Conservation (phyloP, 2,888 invertebrate species). For the Sphecodes monilicornis region DNA sequence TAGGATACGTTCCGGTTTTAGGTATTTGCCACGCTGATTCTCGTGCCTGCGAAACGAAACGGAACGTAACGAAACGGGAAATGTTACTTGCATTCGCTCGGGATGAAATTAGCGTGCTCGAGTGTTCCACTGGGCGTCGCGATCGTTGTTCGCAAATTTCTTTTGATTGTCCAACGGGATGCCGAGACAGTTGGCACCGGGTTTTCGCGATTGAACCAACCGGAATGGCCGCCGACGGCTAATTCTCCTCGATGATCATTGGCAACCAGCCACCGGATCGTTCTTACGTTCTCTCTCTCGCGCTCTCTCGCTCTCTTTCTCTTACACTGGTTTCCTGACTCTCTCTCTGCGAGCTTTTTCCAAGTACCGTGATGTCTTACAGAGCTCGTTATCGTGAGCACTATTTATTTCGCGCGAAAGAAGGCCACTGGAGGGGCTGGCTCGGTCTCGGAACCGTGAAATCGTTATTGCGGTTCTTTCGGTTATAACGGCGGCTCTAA, state of each 20-base stretch:
- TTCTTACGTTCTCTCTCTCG: neutral
- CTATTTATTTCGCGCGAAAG: slow-evolving; percentile 23
- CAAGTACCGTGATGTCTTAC: slow-evolving; percentile 1
- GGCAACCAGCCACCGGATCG: slow-evolving; percentile 26
- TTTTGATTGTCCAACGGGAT: slow-evolving; percentile 25
- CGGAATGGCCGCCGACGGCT: neutral
- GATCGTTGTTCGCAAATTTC: slow-evolving; percentile 22
- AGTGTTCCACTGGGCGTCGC: neutral
- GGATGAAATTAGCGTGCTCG: neutral
- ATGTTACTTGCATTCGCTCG: neutral
- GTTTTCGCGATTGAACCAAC: neutral
- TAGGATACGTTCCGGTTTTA: slow-evolving; percentile 2
- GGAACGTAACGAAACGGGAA: neutral
- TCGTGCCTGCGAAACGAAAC: neutral
- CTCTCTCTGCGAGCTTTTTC: neutral
- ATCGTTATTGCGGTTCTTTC: slow-evolving; percentile 11
- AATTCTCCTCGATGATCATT: slow-evolving; percentile 24
- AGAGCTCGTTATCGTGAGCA: slow-evolving; percentile 4
- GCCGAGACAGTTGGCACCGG: slow-evolving; percentile 27
- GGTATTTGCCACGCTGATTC: neutral
- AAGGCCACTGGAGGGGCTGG: neutral
- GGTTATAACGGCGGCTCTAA: slow-evolving; percentile 2
- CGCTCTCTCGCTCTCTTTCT: neutral
- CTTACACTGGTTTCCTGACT: neutral
- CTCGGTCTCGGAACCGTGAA: neutral